A percentile compares a stretch with the other conserved stretches of the same genome.
phyloP scores from a whole-genome alignment of 2,113 vertebrate genomes.

The Thryonomys swinderianus region DNA sequence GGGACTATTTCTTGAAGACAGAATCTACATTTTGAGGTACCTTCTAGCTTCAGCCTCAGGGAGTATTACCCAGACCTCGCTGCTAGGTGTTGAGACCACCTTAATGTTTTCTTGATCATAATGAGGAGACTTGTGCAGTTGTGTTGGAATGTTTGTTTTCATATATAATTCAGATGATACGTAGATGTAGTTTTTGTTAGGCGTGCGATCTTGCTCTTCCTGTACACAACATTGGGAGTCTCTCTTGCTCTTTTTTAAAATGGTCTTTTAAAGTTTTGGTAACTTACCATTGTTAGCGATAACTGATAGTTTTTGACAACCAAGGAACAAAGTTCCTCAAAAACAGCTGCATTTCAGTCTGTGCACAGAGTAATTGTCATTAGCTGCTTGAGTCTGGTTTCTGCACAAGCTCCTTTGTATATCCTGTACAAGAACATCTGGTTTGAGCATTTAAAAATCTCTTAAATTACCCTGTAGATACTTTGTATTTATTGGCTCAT shows the following conservation, averaged over 20 bases:
- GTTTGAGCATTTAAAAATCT: conserved; percentile 60
- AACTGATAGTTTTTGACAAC: conserved; percentile 66
- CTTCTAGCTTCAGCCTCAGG: background rate
- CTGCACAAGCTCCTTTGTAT: conserved; percentile 66
- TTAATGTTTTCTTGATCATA: background rate
- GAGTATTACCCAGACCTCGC: background rate
- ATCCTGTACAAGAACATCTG: conserved; percentile 65
- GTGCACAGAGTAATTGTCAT: conserved; percentile 27
- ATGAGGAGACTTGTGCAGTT: background rate
- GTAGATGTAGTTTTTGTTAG: background rate
- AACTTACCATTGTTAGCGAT: conserved; percentile 52
- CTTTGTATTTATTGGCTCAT: conserved; percentile 61
- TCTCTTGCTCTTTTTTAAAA: background rate
- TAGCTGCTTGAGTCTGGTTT: conserved; percentile 58
- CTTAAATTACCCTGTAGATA: conserved; percentile 67
- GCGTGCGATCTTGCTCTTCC: background rate
- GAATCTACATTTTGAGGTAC: background rate
- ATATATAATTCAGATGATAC: background rate
- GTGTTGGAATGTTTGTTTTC: conserved; percentile 42
- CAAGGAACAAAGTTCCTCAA: conserved; percentile 17
- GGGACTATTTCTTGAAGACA: background rate
- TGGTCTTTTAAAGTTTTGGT: conserved; percentile 10
- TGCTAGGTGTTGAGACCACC: conserved; percentile 30
- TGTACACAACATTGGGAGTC: background rate
- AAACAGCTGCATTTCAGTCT: conserved; percentile 65